Conservation (phyloP, 2,113 vertebrate genomes). For the Dicrurus megarhynchus region DNA sequence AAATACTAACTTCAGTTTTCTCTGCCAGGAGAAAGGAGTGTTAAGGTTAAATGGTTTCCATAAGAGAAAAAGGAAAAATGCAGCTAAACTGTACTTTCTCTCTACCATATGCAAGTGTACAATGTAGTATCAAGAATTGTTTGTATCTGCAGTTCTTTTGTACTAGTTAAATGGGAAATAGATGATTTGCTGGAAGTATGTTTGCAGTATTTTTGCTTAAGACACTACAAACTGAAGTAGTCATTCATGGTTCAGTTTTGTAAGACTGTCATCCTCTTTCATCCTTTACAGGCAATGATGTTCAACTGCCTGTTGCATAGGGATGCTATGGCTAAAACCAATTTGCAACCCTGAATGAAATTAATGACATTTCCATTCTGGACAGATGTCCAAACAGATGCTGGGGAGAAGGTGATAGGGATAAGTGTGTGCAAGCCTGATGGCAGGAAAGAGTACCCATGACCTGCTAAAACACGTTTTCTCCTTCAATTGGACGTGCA, state of each 20-base stretch:
- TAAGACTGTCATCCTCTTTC: not conserved
- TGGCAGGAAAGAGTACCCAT: not conserved
- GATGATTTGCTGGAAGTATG: not conserved
- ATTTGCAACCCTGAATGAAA: slow-evolving; percentile 12
- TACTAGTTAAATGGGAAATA: not conserved
- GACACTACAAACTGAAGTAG: not conserved
- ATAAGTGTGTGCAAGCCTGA: not conserved
- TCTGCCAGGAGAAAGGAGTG: not conserved
- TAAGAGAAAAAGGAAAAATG: not conserved
- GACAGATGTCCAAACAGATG: slow-evolving; percentile 44
- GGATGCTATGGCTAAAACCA: not conserved
- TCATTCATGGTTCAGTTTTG: not conserved
- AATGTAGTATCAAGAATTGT: not conserved
- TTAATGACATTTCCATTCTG: not conserved
- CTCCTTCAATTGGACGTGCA: not conserved
- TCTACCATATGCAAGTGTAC: not conserved
- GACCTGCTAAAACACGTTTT: not conserved
- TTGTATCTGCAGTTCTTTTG: not conserved
- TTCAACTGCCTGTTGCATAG: not conserved
- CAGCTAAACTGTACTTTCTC: not conserved
- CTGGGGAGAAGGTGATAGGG: not conserved
- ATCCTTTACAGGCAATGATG: not conserved
- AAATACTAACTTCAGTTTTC: slow-evolving; percentile 9
- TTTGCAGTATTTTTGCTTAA: not conserved
- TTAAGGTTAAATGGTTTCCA: not conserved